Base-by-base conservation (phyloP, 2,888 invertebrate species). In the Lithophane ornitopus region DNA sequence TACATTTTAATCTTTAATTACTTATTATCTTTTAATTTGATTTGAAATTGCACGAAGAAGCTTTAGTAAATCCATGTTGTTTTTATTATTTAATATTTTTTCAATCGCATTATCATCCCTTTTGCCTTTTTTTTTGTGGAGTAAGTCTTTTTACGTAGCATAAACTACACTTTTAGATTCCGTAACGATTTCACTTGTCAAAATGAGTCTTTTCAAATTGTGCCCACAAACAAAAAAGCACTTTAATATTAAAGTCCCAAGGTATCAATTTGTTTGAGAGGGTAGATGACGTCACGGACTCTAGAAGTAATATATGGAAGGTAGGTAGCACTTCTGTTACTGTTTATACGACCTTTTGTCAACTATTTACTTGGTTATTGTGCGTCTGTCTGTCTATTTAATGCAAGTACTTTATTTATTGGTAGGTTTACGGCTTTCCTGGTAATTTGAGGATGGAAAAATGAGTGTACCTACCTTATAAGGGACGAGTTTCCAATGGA, bases 171-270 rank as follows among this genome's bases (percentile, higher is more conserved):
- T 70, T 75, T 66, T 62, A 61, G 69, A 78, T 76, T 76, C 69
- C 44, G 16, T 70, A 77, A 59, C 80, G 80, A 84, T 85, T 75
- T 65, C 72, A 67, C 68, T 77, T 73, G 80, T 81, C 81, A 87
- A 84, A 84, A 84, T 58, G 65, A 22, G 46, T 67, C 63, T 63
- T 81, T 70, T 61, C 34, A 78, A 70, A 78, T 66, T 68, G 26
- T 44, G 3, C 28, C 19, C 19, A 46, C 80, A 79, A 79, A 76
- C 65, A 73, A 80, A 87, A 84, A 77, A 65, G 56, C 61, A 81
- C 87, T 87, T 76, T 80, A 78, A 28, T 26, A 41, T 74, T 34
- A 16, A 3, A 14, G 19, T 16, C 59, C 58, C 44, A 79, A 66
- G 74, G 74, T 67, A 74, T 74, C 63, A 79, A 80, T 87, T 85